A percentile compares a stretch with the other conserved stretches of the same genome.
phyloP scores from a whole-genome alignment of 2,888 invertebrate genomes.

The Drosophila bunnanda region DNA sequence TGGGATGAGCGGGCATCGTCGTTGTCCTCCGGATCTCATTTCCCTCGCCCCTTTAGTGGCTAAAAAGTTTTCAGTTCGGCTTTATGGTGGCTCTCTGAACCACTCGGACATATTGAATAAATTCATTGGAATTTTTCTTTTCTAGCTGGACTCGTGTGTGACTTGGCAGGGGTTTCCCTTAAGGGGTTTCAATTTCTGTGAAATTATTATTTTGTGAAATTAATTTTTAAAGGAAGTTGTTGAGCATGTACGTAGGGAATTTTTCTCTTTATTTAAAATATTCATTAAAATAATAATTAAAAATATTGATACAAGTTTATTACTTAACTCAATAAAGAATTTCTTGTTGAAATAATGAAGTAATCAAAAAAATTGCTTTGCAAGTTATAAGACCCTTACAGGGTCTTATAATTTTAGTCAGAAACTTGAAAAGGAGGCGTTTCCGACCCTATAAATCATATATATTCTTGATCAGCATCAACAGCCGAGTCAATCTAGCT shows the following conservation, averaged over 20 bases:
- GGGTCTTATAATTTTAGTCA: too few species aligned
- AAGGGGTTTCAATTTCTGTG: slow-evolving; percentile 5
- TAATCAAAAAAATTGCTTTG: too few species aligned
- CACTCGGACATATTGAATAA: slow-evolving; percentile 9
- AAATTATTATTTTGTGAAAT: slow-evolving; percentile 1
- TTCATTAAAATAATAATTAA: too few species aligned
- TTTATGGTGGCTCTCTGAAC: slow-evolving; percentile 3
- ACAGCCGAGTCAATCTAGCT: too few species aligned
- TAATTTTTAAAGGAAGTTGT: neutral
- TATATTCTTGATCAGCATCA: too few species aligned
- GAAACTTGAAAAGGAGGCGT: too few species aligned
- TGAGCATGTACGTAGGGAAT: neutral
- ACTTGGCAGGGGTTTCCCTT: slow-evolving; percentile 6
- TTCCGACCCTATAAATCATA: too few species aligned
- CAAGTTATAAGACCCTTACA: too few species aligned
- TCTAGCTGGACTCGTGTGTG: slow-evolving; percentile 1
- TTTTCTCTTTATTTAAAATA: neutral
- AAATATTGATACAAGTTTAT: too few species aligned
- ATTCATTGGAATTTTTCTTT: slow-evolving; percentile 1
- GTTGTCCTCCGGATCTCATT: neutral
- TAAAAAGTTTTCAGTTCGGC: slow-evolving; percentile 30
- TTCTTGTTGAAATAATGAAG: too few species aligned
- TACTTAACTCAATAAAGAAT: too few species aligned
- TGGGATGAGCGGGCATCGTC: slow-evolving; percentile 11
- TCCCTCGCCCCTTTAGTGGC: slow-evolving; percentile 17